Base-by-base conservation (phyloP, 2,113 vertebrate genomes). In the Brachionichthys hirsutus region DNA sequence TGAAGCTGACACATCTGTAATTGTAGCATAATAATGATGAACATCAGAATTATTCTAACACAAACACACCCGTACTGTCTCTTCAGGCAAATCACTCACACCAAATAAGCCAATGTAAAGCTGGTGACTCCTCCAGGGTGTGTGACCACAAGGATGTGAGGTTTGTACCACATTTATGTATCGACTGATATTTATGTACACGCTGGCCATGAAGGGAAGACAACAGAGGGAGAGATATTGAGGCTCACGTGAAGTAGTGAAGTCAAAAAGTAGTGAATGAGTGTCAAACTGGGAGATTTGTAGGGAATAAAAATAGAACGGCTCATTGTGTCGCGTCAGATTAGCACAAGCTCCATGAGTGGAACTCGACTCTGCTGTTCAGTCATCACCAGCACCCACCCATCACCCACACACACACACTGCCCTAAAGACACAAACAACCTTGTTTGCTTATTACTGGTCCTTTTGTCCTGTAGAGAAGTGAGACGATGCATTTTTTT, bases 401-500 rank as follows among this genome's bases (percentile, higher is more conserved):
- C 20, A 2, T 12, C 22, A 30, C 12, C 17, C 15, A 43, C 18
- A 42, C 16, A 20, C 22, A 41, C 61, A 55, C 66, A 18, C 38
- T 64, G 57, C 80, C 85, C 75, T 79, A 55, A 66, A 87, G 86
- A 84, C 81, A 84, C 70, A 30, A 81, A 84, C 86, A 89, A 85
- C 85, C 88, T 89, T 89, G 84, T 80, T 82, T 83, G 62, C 61
- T 54, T 57, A 17, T 72, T 77, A 62, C 63, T 9, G 3, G 20
- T 34, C 19, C 12, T 12, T 73, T 59, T 72, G 74, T 62, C 67
- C 74, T 73, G 44, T 16, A 73, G 54, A 67, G 57, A 75, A 67
- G 70, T n/a, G 54, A 16, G 40, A 54, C 3, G 9, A 4, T 56
- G 17, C 40, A 42, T 41, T 22, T 13, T 38, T 14, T 13, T 12